Base-by-base conservation (phyloP, 2,113 vertebrate species). In the Manacus vitellinus region DNA sequence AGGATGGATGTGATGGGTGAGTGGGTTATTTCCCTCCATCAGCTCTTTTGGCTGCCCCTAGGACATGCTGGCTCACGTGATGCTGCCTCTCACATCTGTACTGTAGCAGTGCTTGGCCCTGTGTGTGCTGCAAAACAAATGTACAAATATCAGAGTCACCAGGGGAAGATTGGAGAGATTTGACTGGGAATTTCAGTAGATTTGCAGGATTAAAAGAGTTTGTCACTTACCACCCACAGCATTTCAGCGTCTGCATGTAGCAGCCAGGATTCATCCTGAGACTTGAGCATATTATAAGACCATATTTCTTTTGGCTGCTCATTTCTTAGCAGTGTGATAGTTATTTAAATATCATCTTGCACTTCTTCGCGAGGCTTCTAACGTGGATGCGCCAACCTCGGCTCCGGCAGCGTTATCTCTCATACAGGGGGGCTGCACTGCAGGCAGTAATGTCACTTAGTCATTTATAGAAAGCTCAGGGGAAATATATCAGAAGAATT, bases 401-500 rank as follows among this genome's bases (percentile, higher is more conserved):
- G 88, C 85, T 88, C 82, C 1, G 0, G 76, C 90, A 78, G 27
- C 7, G 56, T 94, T 96, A 58, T 96, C 94, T 95, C 88, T 93
- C 96, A 39, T 87, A 68, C 0, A 82, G 74, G 68, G 75, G 83
- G 37, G 88, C 93, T 4, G 44, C 94, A 92, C 96, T 96, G 87
- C 95, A 92, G 92, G 93, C 97, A 97, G 94, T 88, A 96, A 95
- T 93, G 93, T 96, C 96, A 95, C 96, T 95, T 97, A 95, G 95
- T 97, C 96, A 95, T 97, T 97, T 97, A 94, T 67, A 75, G 96
- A 93, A 92, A 77, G 88, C 97, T 97, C 97, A 83, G 73, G 97
- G 97, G 97, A 97, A 97, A 97, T 97, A 97, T 92, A 95, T 95
- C 94, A 95, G 94, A 94, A 95, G 95, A 97, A 97, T 97, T 97